These are phyloP conservation scores for Tokudaia muenninki DNA, from an alignment of 2,797 vertebrate species.

Conservation along the genomic window DNA sequence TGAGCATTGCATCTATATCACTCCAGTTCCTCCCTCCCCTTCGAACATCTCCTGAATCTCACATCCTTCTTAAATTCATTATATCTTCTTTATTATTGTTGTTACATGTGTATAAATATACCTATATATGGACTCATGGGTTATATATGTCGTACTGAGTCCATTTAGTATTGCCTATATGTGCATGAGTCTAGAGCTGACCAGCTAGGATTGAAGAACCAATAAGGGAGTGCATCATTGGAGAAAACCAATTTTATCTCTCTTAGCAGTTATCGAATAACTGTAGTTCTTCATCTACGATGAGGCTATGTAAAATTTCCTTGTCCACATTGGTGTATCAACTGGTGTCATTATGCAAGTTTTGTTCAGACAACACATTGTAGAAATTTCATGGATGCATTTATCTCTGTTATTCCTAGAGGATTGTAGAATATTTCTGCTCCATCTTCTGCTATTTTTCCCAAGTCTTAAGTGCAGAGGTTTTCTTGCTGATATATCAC, in stretches of 20 bases:
- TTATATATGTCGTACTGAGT: neutral
- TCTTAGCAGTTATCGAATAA: neutral
- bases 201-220: too few relatives aligned
- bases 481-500: neutral
- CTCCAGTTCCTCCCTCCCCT: rapidly evolving
- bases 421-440: neutral
- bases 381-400: neutral
- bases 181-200: neutral
- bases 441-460: neutral
- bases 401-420: neutral
- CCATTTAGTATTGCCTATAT: neutral
- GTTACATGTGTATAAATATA: neutral
- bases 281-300: neutral
- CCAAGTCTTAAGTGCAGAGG: neutral
- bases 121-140: neutral
- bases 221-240: neutral
- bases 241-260: neutral
- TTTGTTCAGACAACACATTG: neutral
- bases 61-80: neutral
- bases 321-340: neutral
- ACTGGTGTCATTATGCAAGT: neutral
- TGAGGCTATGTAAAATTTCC: neutral
- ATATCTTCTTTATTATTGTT: neutral
- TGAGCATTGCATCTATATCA: neutral
- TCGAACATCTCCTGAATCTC: neutral